A percentile compares a stretch with the other conserved stretches of the same genome.
Evolutionary conservation across 2,113 vertebrate species (phyloP).

Genomic region (Campylomormyrus numenius): DNA sequence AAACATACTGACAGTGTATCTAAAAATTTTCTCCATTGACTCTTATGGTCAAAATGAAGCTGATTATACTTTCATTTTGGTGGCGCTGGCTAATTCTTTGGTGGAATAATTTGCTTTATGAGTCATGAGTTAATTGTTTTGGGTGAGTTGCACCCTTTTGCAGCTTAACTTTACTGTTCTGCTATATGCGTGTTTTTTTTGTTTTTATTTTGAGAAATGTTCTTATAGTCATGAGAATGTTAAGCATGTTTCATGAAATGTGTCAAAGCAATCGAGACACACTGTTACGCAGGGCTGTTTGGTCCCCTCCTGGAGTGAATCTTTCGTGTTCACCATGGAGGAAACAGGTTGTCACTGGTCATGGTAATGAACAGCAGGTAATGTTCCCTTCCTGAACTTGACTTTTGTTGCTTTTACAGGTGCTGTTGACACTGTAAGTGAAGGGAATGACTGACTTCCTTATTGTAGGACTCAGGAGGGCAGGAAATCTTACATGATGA

Average conservation of each 20-base stretch:
- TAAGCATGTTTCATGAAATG: neutral
- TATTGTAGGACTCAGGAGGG: neutral
- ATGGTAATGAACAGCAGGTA: neutral
- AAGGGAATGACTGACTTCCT: neutral
- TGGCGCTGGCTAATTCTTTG: too few relatives aligned
- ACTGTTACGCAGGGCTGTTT: too few relatives aligned
- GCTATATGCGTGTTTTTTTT: neutral
- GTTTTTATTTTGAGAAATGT: too few relatives aligned
- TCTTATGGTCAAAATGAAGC: neutral
- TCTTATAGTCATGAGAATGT: neutral
- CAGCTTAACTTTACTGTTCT: neutral
- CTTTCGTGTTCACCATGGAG: neutral
- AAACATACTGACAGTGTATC: neutral
- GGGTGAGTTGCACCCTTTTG: neutral
- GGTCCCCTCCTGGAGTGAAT: neutral
- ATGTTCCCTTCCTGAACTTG: neutral
- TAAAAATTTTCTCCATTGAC: neutral
- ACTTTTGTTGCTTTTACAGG: constrained; percentile 7
- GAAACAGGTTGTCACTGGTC: neutral
- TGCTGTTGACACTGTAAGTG: constrained; percentile 14
- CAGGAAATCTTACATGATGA: neutral
- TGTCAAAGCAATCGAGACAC: neutral
- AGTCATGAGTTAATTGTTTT: too few relatives aligned
- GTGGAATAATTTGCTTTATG: too few relatives aligned
- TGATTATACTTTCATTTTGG: neutral